Percentiles rank a stretch among this genome's conserved stretches.
These are phyloP conservation scores for Anadara kagoshimensis DNA, from an alignment of 1,140 invertebrate genomes.

Conservation along the genomic window DNA sequence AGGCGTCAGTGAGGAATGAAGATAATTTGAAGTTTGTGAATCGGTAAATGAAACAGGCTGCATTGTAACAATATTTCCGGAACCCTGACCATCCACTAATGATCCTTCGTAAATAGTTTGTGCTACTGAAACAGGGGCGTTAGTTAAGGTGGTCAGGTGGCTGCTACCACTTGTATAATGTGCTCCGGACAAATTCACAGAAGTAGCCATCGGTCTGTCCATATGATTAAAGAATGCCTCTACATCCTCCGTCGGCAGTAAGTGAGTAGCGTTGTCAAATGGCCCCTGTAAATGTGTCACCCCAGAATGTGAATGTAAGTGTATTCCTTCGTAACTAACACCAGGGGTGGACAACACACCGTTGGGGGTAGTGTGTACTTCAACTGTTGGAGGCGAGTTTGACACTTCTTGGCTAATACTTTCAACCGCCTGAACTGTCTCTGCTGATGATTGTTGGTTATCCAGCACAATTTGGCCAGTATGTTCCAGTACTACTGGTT, in stretches of 20 bases:
- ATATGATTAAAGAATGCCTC: conserved; percentile 54
- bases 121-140: conserved; percentile 33
- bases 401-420: conserved; percentile 35
- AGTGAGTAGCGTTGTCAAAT: conserved; percentile 36
- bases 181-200: conserved; percentile 36
- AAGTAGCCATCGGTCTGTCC: conserved; percentile 51
- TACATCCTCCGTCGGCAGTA: conserved; percentile 51
- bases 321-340: conserved; percentile 22
- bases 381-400: not conserved
- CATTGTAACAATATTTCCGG: too few species aligned
- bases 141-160: conserved; percentile 51
- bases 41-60: too few species aligned
- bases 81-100: too few species aligned
- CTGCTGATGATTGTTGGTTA: conserved; percentile 24
- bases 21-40: too few species aligned
- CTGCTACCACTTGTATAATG: conserved; percentile 31
- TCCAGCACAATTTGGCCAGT: conserved; percentile 22
- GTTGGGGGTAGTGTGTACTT: conserved; percentile 12
- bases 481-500: not conserved
- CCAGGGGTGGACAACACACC: not conserved
- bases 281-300: conserved; percentile 39
- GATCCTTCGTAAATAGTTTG: conserved; percentile 3
- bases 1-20: too few species aligned
- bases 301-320: conserved; percentile 23
- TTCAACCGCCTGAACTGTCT: conserved; percentile 28